Evolutionary conservation across 2,797 vertebrate genomes (phyloP).

Genomic region (Morus bassanus): DNA sequence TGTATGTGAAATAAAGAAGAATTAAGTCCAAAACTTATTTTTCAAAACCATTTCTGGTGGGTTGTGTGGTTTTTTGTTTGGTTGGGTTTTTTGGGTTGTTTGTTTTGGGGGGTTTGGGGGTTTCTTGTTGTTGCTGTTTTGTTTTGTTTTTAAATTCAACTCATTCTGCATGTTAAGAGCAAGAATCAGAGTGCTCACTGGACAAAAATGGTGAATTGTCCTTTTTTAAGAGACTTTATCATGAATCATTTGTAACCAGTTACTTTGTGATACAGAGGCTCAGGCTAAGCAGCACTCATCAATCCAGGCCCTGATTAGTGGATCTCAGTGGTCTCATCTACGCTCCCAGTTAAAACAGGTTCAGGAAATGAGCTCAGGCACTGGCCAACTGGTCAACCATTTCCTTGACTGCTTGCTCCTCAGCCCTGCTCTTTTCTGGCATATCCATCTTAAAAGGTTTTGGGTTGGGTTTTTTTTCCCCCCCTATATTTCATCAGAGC

Average conservation of each 20-base stretch:
- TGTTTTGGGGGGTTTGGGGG: not conserved
- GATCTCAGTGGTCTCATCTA: not conserved
- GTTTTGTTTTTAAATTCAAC: not conserved
- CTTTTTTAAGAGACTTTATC: not conserved
- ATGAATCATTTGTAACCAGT: not conserved
- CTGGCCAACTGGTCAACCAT: not conserved
- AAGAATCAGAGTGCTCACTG: not conserved
- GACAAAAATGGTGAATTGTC: not conserved
- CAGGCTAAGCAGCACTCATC: not conserved
- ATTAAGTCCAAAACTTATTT: not conserved
- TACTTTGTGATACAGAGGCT: not conserved
- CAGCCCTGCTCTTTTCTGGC: not conserved
- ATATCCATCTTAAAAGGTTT: not conserved
- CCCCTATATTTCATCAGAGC: not conserved
- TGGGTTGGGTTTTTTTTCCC: fast-evolving
- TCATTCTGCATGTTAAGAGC: not conserved
- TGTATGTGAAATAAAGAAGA: not conserved
- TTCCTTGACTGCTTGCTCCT: not conserved
- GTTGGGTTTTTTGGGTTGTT: too few relatives aligned
- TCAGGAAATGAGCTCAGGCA: not conserved
- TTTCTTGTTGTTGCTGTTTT: too few relatives aligned
- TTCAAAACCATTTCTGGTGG: not conserved
- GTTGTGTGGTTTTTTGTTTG: not conserved
- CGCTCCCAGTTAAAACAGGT: not conserved
- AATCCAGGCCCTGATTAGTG: not conserved